These are phyloP conservation scores for Lepetodrilus schrolli DNA, from an alignment of 2,888 invertebrate species.

Conservation along the genomic window DNA sequence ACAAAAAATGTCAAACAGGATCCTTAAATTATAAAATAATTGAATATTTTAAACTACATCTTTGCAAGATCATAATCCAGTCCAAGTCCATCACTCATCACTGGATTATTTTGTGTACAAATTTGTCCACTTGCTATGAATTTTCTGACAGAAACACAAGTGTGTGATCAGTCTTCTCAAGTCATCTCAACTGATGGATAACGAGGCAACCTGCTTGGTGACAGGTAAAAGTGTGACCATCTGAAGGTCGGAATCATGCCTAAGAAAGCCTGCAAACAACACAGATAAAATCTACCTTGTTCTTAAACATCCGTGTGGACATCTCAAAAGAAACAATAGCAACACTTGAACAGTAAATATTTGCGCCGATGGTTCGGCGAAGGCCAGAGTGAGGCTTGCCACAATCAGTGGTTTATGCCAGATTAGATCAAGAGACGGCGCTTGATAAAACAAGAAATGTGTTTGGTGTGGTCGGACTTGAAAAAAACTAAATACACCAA, in stretches of 20 bases:
- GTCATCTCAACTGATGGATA: too few species aligned
- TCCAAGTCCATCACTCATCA: too few species aligned
- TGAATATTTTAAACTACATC: background rate
- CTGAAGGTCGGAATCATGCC: background rate
- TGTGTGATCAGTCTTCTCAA: too few species aligned
- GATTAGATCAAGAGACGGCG: background rate
- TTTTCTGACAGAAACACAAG: background rate
- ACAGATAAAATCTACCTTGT: slow-evolving; percentile 14
- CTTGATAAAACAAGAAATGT: background rate
- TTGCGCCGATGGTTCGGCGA: background rate
- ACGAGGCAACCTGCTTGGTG: too few species aligned
- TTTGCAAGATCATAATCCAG: background rate
- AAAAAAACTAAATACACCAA: too few species aligned
- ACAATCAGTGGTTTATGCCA: background rate
- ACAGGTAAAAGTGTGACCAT: background rate
- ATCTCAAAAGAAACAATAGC: slow-evolving; percentile 3
- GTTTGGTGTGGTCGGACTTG: background rate
- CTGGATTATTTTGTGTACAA: too few species aligned
- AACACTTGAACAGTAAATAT: slow-evolving; percentile 1
- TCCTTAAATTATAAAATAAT: background rate
- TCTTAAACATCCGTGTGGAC: background rate
- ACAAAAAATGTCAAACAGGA: background rate
- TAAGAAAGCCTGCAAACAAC: background rate
- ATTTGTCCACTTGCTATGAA: background rate
- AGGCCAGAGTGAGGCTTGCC: background rate